Conservation (phyloP, 2,113 vertebrate species). For the cattle (Bos taurus) region DNA sequence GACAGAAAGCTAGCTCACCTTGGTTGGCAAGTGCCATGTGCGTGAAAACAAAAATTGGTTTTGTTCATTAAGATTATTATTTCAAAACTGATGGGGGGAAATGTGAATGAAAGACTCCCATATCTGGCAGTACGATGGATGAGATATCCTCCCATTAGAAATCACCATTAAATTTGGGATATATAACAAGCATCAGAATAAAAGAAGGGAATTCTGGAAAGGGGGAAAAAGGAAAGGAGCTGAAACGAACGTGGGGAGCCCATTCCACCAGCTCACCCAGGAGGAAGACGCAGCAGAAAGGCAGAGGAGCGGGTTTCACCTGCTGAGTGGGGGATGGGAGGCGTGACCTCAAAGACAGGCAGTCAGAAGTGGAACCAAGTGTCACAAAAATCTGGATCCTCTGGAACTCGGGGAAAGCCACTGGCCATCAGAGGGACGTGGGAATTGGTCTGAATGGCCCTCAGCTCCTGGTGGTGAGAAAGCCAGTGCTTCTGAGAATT, state of each 20-base stretch:
- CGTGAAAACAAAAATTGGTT: not conserved
- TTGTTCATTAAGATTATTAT: not conserved
- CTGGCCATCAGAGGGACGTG: not conserved
- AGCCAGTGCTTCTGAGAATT: not conserved
- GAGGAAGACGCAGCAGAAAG: not conserved
- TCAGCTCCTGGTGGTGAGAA: not conserved
- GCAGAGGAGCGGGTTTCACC: no score
- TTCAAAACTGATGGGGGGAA: not conserved
- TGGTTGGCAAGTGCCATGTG: not conserved
- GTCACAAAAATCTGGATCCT: not conserved
- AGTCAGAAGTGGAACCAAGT: not conserved
- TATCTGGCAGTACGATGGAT: rapidly evolving
- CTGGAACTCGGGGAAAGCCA: not conserved
- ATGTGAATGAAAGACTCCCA: not conserved
- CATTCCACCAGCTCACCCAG: not conserved
- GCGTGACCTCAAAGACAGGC: rapidly evolving
- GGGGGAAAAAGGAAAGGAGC: not conserved
- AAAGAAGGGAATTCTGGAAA: not conserved
- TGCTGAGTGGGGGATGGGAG: not conserved
- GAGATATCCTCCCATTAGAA: not conserved
- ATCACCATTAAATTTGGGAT: not conserved
- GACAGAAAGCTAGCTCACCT: not conserved
- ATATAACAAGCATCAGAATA: not conserved
- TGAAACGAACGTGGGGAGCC: not conserved
- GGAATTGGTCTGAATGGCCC: not conserved